Evolutionary conservation across 2,797 vertebrate species (phyloP), one percentile per base, ranked within the genome.

Genomic region (Fundulus diaphanus): DNA sequence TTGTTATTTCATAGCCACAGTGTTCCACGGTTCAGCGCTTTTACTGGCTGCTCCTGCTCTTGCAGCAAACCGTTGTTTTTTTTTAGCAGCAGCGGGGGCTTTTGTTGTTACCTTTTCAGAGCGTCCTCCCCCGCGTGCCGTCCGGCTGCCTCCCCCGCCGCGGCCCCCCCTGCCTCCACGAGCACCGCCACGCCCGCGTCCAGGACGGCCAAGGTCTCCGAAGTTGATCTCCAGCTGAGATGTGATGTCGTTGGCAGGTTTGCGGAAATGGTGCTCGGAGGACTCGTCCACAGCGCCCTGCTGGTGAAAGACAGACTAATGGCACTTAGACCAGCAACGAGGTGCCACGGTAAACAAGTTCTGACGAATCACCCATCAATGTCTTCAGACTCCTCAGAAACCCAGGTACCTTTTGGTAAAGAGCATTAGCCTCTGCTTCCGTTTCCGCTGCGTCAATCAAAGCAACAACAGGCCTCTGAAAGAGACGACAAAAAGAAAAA

Each of bases 181-280:
- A 40, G 95, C 90, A 71, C 97, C 97, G 81, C 98, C 95, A 61
- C 98, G 97, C 16, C 98, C 98, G 16, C 98, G 97, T 0, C 98
- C 98, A 0, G 98, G 98, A 86, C 98, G 98, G 67, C 97, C 97
- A 24, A 99, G 95, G 93, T 99, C 98, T 93, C 98, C 98, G 12
- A 99, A 99, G 94, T 99, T 99, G 89, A 99, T 99, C 96, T 99
- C 98, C 95, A 99, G 95, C 94, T 99, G 98, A 87, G 98, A 97
- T 15, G 98, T 99, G 93, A 99, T 99, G 92, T 99, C 98, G 27
- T 99, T 99, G 84, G 98, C 98, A 6, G 98, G 98, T 92, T 99
- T 99, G 87, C 98, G 97, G 96, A 99, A 98, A 92, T 99, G 98
- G 90, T 99, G 98, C 83, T 99, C 98, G 59, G 91, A 91, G 0